phyloP scores from a whole-genome alignment of 2,888 invertebrate genomes.

The Tenthredo scrophulariae region DNA sequence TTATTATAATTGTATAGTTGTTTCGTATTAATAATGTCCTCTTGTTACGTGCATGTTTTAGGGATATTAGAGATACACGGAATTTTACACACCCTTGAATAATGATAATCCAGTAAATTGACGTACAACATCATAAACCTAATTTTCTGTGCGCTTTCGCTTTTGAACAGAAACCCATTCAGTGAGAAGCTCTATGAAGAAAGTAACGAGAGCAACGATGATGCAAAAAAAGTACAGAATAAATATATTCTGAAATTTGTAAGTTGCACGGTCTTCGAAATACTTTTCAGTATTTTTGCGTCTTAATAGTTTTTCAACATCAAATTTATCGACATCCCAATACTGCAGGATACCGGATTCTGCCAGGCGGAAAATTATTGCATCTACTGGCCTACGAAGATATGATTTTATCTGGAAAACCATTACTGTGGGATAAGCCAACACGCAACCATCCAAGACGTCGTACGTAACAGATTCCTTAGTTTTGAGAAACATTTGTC shows the following conservation, averaged over 20 bases:
- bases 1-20: not conserved
- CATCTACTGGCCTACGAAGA: not conserved
- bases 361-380: not conserved
- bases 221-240: not conserved
- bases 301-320: not conserved
- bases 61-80: not conserved
- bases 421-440: conserved; percentile 21
- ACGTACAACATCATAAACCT: not conserved
- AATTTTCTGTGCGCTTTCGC: not conserved
- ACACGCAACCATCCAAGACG: not conserved
- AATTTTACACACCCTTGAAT: not conserved
- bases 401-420: not conserved
- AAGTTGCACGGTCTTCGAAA: conserved; percentile 4
- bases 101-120: not conserved
- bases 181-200: not conserved
- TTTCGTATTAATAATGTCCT: no score
- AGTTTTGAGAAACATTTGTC: not conserved
- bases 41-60: not conserved
- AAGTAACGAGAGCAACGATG: not conserved
- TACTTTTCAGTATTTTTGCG: not conserved
- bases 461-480: conserved; percentile 15
- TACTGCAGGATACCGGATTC: conserved; percentile 3
- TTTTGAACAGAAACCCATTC: not conserved
- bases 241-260: conserved; percentile 17
- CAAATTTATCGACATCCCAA: conserved; percentile 18